These are phyloP conservation scores for Dasysyrphus albostriatus DNA, from an alignment of 2,888 invertebrate genomes.

Conservation along the genomic window DNA sequence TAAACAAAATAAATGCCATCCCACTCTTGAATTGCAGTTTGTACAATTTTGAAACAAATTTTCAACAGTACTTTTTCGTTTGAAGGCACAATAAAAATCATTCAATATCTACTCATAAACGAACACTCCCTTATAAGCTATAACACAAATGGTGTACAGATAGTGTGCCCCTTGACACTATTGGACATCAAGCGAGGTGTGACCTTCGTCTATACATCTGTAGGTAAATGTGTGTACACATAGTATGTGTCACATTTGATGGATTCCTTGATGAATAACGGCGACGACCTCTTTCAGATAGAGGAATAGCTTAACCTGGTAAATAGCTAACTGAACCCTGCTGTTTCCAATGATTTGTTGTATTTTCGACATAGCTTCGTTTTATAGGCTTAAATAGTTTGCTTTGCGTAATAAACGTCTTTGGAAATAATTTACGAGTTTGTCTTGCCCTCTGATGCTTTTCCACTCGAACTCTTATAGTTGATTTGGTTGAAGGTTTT, in stretches of 20 bases:
- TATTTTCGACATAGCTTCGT: conserved; percentile 6
- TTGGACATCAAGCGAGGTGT: conserved; percentile 39
- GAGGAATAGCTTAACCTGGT: conserved; percentile 2
- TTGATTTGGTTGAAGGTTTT: conserved; percentile 20
- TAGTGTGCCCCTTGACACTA: conserved; percentile 44
- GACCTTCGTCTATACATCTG: conserved; percentile 2
- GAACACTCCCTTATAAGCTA: conserved; percentile 22
- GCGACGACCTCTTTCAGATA: conserved; percentile 4
- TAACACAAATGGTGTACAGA: background rate
- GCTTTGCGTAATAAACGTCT: conserved; percentile 59
- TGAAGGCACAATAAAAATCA: conserved; percentile 48
- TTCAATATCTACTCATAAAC: conserved; percentile 48
- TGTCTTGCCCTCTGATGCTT: conserved; percentile 3
- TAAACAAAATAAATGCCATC: conserved; percentile 31
- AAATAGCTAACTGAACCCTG: conserved; percentile 23
- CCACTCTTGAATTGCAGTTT: conserved; percentile 47
- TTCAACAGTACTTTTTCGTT: conserved; percentile 51
- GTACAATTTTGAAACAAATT: conserved; percentile 39
- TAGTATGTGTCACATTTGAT: conserved; percentile 18
- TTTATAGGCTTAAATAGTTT: conserved; percentile 19
- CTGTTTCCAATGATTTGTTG: conserved; percentile 45
- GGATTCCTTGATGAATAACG: conserved; percentile 27
- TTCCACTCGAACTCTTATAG: background rate
- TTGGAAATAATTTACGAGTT: conserved; percentile 51
- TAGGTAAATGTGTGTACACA: background rate